Evolutionary conservation across 1,140 invertebrate genomes (phyloP), one percentile per base, ranked within the genome.

Genomic region (Mya arenaria): DNA sequence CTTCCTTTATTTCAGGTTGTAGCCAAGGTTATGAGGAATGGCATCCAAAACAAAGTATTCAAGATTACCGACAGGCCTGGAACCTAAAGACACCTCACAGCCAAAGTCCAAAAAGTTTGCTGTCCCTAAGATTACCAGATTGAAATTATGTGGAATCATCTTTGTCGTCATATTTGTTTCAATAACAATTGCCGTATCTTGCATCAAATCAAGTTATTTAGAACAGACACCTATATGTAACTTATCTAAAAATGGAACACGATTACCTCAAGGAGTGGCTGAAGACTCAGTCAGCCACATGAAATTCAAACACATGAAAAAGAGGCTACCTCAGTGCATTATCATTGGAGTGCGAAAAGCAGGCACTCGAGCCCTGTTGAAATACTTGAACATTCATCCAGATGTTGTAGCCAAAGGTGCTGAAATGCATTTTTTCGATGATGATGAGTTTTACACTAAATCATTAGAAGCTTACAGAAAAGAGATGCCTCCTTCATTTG

Each of bases 321-420:
- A 52, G 62, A 73, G 85, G 0, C 84, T 92, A 28, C 91, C 91
- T 36, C 86, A 90, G 44, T 90, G 87, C 60, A 86, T 92, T 52
- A 92, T 94, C 8, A 93, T 94, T 56, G 93, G 93, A 32, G 93
- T 91, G 1, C 83, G 92, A 19, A 94, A 94, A 83, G 92, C 91
- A 6, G 93, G 93, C 10, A 94, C 93, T 0, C 77, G 93, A 52
- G 93, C 93, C 13, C 86, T 94, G 55, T 85, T 94, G 2, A 89
- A 91, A 19, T 93, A 93, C 48, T 80, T 94, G 6, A 89, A 91
- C 55, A 84, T 94, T 32, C 93, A 94, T 84, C 91, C 93, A 28
- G 81, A 90, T 34, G 87, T 94, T 34, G 84, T 85, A 30, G 85
- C 89, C 1, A 92, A 92, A 19, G 83, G 84, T 23, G 72, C 81